Conservation (phyloP, 1,140 invertebrate genomes). For the Euura saliciscinereae region DNA sequence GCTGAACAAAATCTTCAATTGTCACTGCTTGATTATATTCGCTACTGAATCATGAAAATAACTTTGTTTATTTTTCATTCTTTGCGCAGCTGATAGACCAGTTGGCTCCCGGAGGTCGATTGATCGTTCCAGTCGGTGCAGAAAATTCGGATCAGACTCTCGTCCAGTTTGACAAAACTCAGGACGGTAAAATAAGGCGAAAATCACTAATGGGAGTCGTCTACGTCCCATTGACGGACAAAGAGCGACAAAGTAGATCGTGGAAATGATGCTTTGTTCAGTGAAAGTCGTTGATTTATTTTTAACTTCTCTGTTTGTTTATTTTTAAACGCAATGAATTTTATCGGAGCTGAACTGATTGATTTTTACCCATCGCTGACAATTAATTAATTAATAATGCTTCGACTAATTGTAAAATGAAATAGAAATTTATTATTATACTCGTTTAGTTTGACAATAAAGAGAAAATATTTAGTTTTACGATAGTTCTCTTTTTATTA, state of each 20-base stretch:
- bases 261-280: conserved; percentile 18
- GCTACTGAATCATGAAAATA: conserved; percentile 3
- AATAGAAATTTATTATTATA: too few relatives aligned
- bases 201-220: conserved; percentile 93
- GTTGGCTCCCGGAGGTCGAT: conserved; percentile 81
- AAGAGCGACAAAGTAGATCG: conserved; percentile 66
- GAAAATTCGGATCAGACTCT: conserved; percentile 82
- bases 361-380: too few relatives aligned
- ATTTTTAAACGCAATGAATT: neutral
- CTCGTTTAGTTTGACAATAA: too few relatives aligned
- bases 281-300: neutral
- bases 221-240: conserved; percentile 96
- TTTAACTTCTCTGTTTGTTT: neutral
- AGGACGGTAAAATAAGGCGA: conserved; percentile 78
- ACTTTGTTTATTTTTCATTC: conserved; percentile 13
- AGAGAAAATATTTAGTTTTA: neutral
- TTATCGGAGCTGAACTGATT: too few relatives aligned
- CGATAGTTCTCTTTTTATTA: neutral
- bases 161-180: conserved; percentile 84
- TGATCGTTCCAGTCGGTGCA: conserved; percentile 92
- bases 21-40: neutral
- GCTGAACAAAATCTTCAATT: neutral
- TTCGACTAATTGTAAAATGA: too few relatives aligned
- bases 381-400: too few relatives aligned
- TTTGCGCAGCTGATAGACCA: conserved; percentile 70